Base-by-base conservation (phyloP, 2,888 invertebrate species). In the Pycnomerus fuliginosus region DNA sequence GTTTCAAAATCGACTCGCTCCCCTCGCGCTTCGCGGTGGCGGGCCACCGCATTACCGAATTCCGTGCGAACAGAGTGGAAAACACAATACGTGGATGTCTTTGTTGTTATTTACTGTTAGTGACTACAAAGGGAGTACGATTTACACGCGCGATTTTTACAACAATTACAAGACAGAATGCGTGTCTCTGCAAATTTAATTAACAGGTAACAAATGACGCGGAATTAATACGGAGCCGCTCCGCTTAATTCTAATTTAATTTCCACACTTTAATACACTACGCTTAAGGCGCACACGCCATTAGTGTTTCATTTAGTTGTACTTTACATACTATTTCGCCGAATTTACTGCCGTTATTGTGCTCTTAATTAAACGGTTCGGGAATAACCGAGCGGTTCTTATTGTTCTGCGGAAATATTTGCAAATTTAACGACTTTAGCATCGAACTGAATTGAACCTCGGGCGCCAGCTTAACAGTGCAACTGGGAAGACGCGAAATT, bases 261-360 rank as follows among this genome's bases (percentile, higher is more conserved):
- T 45, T 46, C 20, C 17, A 20, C 31, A 36, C 27, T 46, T 36
- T 46, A 46, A 46, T 46, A 41, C 40, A 41, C 32, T 36, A n/a
- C n/a, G 27, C 45, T 32, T 23, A 41, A 27, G 34, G 23, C 28
- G 37, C 40, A 31, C 38, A 34, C 43, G 25, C 42, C 35, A 43
- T 47, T 47, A 47, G 47, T 38, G 47, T 47, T 43, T 38, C 38
- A 37, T 42, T 47, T 37, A 42, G 29, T 42, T 35, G 35, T 39
- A 42, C 35, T 39, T 33, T 42, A 44, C 44, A 48, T 39, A 48
- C 39, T 44, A 36, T 48, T 48, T 44, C 39, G 31, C 39, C n/a
- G 38, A 48, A 48, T 48, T 44, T 48, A 48, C 48, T 39, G 25
- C 44, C 40, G 28, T 42, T 31, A 44, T 40, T 40, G 48, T 35